Evolutionary conservation across 2,888 invertebrate genomes (phyloP), one percentile per base, ranked within the genome.

Genomic region (Xestia sexstrigata): DNA sequence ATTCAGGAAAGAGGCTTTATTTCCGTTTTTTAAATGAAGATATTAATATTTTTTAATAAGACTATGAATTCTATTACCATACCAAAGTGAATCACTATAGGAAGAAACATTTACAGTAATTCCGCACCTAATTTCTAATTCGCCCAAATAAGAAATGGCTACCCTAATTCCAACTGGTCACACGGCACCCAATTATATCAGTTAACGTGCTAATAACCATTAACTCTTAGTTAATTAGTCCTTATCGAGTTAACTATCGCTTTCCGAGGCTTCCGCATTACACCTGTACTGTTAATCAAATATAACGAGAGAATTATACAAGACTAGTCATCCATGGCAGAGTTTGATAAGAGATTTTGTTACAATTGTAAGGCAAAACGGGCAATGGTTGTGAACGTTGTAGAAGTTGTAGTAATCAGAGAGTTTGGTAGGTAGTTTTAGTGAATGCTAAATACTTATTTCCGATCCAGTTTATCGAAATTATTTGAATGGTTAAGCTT

Each of bases 191-290:
- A 88, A 87, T 87, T 83, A 86, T 87, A 87, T 83, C 78, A 81
- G 78, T 87, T 81, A 87, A 82, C 76, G 81, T 66, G 80, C 82
- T 85, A 83, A 87, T 88, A 87, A 85, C 82, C 79, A 82, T 85
- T 83, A 86, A 82, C 85, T 83, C 71, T 60, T 75, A 76, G 85
- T 87, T 88, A 87, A 88, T 87, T 88, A 87, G 82, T 52, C n/a
- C 82, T 87, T 85, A 88, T 87, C 88, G 55, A 83, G 81, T 87
- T 87, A 88, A 85, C 70, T 72, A 82, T 85, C 77, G 77, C 76
- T 82, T 76, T 80, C 67, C 15, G 39, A 30, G 49, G 70, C 76
- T 87, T 86, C 87, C 86, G 85, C 69, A 81, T 74, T 39, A 69
- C 65, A 74, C 74, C 73, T 70, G 67, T 68, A 73, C 42, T 74